These are phyloP conservation scores for Drosophila aldrichi DNA, from an alignment of 2,888 invertebrate species.

Conservation along the genomic window DNA sequence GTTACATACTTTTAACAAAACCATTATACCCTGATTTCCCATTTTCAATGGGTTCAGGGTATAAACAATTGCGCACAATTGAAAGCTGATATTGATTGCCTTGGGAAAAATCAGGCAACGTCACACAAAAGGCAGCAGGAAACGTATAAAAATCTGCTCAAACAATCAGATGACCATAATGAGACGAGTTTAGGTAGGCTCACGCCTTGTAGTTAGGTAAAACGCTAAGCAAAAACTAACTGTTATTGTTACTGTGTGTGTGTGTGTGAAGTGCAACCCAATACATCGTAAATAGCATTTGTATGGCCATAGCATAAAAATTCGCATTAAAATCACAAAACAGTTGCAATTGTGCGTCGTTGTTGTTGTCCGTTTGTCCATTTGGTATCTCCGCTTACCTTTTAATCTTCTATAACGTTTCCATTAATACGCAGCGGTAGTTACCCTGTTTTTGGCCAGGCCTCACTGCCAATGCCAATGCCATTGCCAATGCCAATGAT, in stretches of 20 bases:
- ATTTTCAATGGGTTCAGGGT: too few species aligned
- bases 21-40: too few species aligned
- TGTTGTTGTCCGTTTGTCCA: background rate
- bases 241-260: conserved; percentile 25
- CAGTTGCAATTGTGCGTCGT: conserved; percentile 70
- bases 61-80: conserved; percentile 27
- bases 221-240: conserved; percentile 21
- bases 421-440: conserved; percentile 80
- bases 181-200: conserved; percentile 62
- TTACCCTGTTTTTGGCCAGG: conserved; percentile 42
- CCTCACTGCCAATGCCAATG: conserved; percentile 46
- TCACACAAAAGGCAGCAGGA: conserved; percentile 1
- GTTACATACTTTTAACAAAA: too few species aligned
- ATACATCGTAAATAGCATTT: conserved; percentile 59
- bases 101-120: conserved; percentile 23
- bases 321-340: conserved; percentile 74
- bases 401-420: conserved; percentile 75
- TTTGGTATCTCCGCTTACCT: conserved; percentile 39
- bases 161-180: conserved; percentile 60
- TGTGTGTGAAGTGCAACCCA: conserved; percentile 42
- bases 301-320: conserved; percentile 67
- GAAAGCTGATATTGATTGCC: conserved; percentile 54
- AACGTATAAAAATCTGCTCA: conserved; percentile 21
- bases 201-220: conserved; percentile 51
- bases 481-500: conserved; percentile 70